phyloP scores from a whole-genome alignment of 92 coral and sea anemone species.

The Epizoanthus fatuus region DNA sequence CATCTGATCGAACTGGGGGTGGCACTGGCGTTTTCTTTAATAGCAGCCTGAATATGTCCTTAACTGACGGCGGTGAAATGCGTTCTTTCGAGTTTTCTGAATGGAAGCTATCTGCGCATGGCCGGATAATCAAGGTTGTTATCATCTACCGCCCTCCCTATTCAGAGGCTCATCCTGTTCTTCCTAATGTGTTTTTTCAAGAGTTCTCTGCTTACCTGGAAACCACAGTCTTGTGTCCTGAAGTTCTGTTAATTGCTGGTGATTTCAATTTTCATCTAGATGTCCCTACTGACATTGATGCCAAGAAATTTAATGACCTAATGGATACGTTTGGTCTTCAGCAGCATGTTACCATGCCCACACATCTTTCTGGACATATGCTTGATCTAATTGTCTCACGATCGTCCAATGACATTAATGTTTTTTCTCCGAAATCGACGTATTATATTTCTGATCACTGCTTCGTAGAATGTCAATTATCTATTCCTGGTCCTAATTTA shows the following conservation, averaged over 20 bases:
- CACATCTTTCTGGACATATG: neutral
- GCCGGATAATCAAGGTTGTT: neutral
- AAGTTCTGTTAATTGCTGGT: slow-evolving; percentile 47
- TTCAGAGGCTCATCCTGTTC: neutral
- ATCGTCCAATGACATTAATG: neutral
- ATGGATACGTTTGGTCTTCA: slow-evolving; percentile 17
- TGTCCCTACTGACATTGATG: neutral
- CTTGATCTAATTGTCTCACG: slow-evolving; percentile 6
- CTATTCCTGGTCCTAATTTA: neutral
- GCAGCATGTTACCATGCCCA: slow-evolving; percentile 8
- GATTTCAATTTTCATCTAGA: slow-evolving; percentile 40
- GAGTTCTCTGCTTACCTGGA: slow-evolving; percentile 45
- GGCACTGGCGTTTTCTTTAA: neutral
- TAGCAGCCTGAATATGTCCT: neutral
- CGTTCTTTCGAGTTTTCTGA: neutral
- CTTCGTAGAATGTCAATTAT: slow-evolving; percentile 3
- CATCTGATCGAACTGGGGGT: neutral
- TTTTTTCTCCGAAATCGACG: slow-evolving; percentile 33
- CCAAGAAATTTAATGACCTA: slow-evolving; percentile 4
- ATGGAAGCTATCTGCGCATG: neutral
- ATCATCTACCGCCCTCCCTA: neutral
- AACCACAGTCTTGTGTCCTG: slow-evolving; percentile 47
- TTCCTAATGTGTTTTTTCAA: slow-evolving; percentile 31
- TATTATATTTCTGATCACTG: slow-evolving; percentile 39
- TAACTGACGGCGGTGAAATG: neutral